Percentiles rank a stretch among this genome's conserved stretches.
These are phyloP conservation scores for Cololabis saira DNA, from an alignment of 2,113 vertebrate species.

Conservation along the genomic window DNA sequence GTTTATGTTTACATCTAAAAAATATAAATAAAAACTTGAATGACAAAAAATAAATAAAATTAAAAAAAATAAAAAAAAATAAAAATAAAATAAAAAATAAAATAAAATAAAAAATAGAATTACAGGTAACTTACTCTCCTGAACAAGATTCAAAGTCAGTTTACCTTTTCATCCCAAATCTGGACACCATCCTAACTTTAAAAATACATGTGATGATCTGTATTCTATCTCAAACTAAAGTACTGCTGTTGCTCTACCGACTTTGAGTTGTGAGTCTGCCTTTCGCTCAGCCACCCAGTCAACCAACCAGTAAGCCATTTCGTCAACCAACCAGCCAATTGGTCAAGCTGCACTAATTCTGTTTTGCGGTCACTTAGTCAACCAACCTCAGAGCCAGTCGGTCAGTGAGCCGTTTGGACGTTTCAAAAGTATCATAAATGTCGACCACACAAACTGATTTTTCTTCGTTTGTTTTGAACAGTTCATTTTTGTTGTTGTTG, in stretches of 20 bases:
- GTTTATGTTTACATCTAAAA: too few relatives aligned
- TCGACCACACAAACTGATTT: slow-evolving; percentile 4
- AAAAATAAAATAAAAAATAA: too few relatives aligned
- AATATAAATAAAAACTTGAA: too few relatives aligned
- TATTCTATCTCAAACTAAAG: slow-evolving; percentile 42
- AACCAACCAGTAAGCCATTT: slow-evolving; percentile 49
- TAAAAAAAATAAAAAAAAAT: too few relatives aligned
- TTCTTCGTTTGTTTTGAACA: slow-evolving; percentile 15
- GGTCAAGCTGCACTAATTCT: slow-evolving; percentile 65
- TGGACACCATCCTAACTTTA: slow-evolving; percentile 19
- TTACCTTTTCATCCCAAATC: slow-evolving; percentile 30
- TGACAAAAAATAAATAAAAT: too few relatives aligned
- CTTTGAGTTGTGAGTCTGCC: slow-evolving; percentile 47
- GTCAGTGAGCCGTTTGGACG: slow-evolving; percentile 41
- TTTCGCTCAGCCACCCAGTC: slow-evolving; percentile 42
- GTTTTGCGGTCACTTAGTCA: slow-evolving; percentile 73
- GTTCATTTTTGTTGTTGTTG: background rate
- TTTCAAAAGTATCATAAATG: slow-evolving; percentile 3
- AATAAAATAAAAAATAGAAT: too few relatives aligned
- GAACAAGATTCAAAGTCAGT: slow-evolving; percentile 38
- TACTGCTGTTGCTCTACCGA: slow-evolving; percentile 34
- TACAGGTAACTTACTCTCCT: slow-evolving; percentile 17
- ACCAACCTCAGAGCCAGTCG: slow-evolving; percentile 52
- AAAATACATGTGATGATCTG: slow-evolving; percentile 29
- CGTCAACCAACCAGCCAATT: slow-evolving; percentile 55